Evolutionary conservation across 35 echinoderm and acorn worm genomes (phyloP), one percentile per base, ranked within the genome.

Genomic region (Antedon bifida): DNA sequence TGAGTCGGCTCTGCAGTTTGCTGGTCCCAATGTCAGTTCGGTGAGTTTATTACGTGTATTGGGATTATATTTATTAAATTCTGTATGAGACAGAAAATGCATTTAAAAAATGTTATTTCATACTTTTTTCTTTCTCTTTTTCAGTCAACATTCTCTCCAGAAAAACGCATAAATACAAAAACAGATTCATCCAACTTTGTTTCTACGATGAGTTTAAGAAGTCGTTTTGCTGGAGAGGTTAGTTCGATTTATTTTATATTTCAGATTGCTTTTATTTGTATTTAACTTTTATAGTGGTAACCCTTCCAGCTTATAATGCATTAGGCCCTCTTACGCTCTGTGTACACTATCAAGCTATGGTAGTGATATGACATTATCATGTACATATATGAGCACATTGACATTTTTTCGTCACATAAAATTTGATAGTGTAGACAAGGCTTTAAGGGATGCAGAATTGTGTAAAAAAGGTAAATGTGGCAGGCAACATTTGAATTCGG

Each of bases 211-310:
- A 89, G 84, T 23, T 36, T 92, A 0, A 84, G 93, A 64, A 96
- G 93, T 74, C 84, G 93, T 28, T 96, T 87, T 85, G 86, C 93
- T 74, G 93, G 93, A 82, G 93, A 96, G 90, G 93, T 96, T 82
- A 88, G 35, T 26, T 77, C 2, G 8, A 10, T 32, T 77, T 23
- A 42, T 42, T 42, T n/a, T n/a, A n/a, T n/a, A n/a, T n/a, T 28
- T 26, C 26, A 26, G 56, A 82, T 35, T 81, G 0, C 38, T 36
- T 36, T 39, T 21, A 0, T 9, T 23, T n/a, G n/a, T n/a, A n/a
- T n/a, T 82, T 19, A 17, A 78, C 36, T 84, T 73, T 0, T 8
- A 17, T 81, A 33, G 7, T 33, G 35, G 16, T 13, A 8, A n/a
- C n/a, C n/a, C n/a, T n/a, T n/a, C n/a, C 11, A 56, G n/a, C n/a